Conservation (phyloP, 2,888 invertebrate species). For the Eupithecia subfuscata region DNA sequence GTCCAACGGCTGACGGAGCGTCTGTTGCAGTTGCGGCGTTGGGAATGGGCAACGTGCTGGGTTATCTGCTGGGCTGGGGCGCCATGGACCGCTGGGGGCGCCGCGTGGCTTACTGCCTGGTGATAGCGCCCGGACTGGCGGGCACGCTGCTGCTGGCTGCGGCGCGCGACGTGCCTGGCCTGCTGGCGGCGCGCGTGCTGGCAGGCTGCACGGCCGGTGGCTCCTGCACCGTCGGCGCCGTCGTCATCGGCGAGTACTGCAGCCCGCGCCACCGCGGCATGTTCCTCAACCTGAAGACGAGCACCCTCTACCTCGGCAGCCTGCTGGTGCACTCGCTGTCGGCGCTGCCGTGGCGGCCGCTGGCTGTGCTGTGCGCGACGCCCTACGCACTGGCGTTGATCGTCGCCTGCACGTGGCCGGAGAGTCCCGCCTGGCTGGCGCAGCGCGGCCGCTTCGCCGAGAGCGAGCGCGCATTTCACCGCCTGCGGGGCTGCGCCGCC, state of each 20-base stretch:
- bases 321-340: constrained; percentile 81
- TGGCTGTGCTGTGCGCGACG: constrained; percentile 49
- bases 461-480: constrained; percentile 76
- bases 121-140: constrained; percentile 67
- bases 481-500: constrained; percentile 72
- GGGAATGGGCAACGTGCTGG: constrained; percentile 59
- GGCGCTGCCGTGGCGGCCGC: constrained; percentile 81
- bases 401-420: constrained; percentile 71
- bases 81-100: constrained; percentile 81
- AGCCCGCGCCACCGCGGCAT: constrained; percentile 84
- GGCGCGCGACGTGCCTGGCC: neutral
- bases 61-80: constrained; percentile 52
- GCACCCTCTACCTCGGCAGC: constrained; percentile 76
- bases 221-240: neutral
- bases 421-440: constrained; percentile 86
- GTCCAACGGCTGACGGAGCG: constrained; percentile 44
- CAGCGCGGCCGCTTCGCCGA: constrained; percentile 74
- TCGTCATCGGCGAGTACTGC: constrained; percentile 74
- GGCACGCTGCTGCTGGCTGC: neutral
- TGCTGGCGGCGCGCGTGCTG: neutral
- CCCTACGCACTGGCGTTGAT: constrained; percentile 45
- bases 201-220: neutral
- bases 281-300: constrained; percentile 77
- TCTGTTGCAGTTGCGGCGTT: constrained; percentile 58
- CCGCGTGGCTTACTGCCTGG: constrained; percentile 62